phyloP scores from a whole-genome alignment of 2,113 vertebrate species.

The Nothoprocta perdicaria region DNA sequence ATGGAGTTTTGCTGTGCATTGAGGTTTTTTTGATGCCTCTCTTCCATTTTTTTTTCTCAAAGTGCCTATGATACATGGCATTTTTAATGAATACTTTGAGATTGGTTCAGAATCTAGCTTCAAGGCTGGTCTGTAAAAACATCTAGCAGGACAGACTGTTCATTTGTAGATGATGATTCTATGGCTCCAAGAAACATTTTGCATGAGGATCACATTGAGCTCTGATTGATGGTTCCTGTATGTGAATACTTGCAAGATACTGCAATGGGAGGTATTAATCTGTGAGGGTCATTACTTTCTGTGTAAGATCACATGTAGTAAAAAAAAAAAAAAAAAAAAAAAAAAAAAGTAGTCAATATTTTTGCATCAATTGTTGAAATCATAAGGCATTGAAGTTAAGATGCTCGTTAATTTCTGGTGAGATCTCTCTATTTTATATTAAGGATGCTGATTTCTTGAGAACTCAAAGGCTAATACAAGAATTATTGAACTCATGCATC shows the following conservation, averaged over 20 bases:
- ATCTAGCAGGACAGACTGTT: background rate
- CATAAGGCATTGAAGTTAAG: background rate
- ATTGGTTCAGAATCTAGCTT: background rate
- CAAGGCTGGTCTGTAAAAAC: background rate
- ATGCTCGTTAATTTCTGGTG: background rate
- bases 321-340: background rate
- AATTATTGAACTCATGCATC: background rate
- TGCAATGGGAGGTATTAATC: background rate
- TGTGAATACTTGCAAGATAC: background rate
- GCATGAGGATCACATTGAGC: background rate
- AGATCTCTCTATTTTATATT: background rate
- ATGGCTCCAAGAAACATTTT: background rate
- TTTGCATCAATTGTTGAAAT: background rate
- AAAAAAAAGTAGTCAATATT: too few relatives aligned
- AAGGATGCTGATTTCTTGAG: background rate
- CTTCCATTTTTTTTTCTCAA: background rate
- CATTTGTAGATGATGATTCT: background rate
- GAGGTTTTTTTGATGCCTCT: background rate
- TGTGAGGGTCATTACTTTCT: background rate
- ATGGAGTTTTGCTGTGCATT: background rate
- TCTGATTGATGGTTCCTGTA: background rate
- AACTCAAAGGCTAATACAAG: background rate
- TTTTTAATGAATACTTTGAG: background rate
- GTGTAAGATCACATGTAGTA: background rate
- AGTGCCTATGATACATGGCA: background rate